Conservation (phyloP, 92 coral and sea anemone genomes). For the Palythoa heliodiscus region DNA sequence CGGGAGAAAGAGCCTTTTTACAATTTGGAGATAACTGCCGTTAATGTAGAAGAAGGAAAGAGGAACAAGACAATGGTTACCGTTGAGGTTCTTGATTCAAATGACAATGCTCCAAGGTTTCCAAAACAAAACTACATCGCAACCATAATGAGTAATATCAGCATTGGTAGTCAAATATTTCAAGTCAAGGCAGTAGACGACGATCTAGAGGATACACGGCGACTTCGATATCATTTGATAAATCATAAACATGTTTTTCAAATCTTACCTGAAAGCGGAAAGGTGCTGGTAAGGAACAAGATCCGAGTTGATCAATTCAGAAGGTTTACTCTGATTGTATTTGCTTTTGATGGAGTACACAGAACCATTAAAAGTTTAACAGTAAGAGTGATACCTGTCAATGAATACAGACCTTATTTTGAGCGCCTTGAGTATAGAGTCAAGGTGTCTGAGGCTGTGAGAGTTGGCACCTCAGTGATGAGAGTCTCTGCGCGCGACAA, state of each 20-base stretch:
- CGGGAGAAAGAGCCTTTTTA: slow-evolving; percentile 64
- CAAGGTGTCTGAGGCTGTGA: slow-evolving; percentile 78
- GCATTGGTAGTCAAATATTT: slow-evolving; percentile 65
- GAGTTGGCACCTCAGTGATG: slow-evolving; percentile 73
- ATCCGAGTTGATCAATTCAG: slow-evolving; percentile 59
- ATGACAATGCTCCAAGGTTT: slow-evolving; percentile 76
- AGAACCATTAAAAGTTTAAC: slow-evolving; percentile 45
- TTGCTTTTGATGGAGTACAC: slow-evolving; percentile 68
- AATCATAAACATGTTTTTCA: slow-evolving; percentile 62
- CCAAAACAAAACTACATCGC: slow-evolving; percentile 46
- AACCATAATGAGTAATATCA: slow-evolving; percentile 70
- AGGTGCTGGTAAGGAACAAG: slow-evolving; percentile 65
- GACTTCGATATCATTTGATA: slow-evolving; percentile 59
- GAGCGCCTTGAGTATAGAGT: slow-evolving; percentile 65
- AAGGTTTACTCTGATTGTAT: slow-evolving; percentile 60
- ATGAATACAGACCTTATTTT: slow-evolving; percentile 77
- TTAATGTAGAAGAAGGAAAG: slow-evolving; percentile 73
- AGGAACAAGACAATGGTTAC: slow-evolving; percentile 48
- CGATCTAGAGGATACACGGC: slow-evolving; percentile 66
- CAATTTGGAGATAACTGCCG: slow-evolving; percentile 69
- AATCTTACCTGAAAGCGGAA: slow-evolving; percentile 70
- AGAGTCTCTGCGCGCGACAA: slow-evolving; percentile 67
- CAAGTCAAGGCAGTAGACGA: slow-evolving; percentile 69
- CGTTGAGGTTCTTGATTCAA: slow-evolving; percentile 67
- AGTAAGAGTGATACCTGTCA: slow-evolving; percentile 63